Conservation (phyloP, 2,113 vertebrate genomes). For the Neopipo cinnamomea region DNA sequence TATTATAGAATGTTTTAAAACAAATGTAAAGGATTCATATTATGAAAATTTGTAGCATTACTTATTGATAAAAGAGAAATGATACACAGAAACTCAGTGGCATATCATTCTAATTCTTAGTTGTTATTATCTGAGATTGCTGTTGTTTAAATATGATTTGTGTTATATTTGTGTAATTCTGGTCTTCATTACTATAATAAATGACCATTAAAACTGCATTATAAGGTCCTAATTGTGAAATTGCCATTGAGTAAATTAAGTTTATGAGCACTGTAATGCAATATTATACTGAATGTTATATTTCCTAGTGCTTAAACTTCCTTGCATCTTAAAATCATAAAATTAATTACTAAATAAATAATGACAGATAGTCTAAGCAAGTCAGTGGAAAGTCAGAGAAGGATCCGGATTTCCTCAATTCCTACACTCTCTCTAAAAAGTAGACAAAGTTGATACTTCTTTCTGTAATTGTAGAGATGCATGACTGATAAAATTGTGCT, state of each 20-base stretch:
- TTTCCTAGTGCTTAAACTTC: not conserved
- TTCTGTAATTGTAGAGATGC: not conserved
- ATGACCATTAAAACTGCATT: constrained; percentile 19
- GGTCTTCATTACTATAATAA: constrained; percentile 27
- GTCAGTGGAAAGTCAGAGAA: not conserved
- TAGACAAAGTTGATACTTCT: not conserved
- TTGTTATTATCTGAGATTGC: constrained; percentile 3
- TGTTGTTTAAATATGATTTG: constrained; percentile 39
- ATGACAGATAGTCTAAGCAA: not conserved
- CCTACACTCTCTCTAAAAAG: not conserved
- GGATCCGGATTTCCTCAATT: not conserved
- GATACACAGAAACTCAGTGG: not conserved
- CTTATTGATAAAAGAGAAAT: constrained; percentile 33
- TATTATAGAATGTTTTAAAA: constrained; percentile 7
- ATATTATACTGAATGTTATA: not conserved
- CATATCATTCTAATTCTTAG: not conserved
- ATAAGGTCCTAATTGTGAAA: constrained; percentile 33
- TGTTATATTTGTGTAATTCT: constrained; percentile 20
- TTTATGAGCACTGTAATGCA: not conserved
- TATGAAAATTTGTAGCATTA: not conserved
- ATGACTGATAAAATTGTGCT: not conserved
- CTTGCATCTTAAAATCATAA: not conserved
- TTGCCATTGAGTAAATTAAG: constrained; percentile 19
- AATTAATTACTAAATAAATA: constrained; percentile 21
- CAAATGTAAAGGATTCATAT: constrained; percentile 22